A percentile compares a stretch with the other conserved stretches of the same genome.
Conservation (phyloP, 2,113 vertebrate genomes). For the Oceanites oceanicus region DNA sequence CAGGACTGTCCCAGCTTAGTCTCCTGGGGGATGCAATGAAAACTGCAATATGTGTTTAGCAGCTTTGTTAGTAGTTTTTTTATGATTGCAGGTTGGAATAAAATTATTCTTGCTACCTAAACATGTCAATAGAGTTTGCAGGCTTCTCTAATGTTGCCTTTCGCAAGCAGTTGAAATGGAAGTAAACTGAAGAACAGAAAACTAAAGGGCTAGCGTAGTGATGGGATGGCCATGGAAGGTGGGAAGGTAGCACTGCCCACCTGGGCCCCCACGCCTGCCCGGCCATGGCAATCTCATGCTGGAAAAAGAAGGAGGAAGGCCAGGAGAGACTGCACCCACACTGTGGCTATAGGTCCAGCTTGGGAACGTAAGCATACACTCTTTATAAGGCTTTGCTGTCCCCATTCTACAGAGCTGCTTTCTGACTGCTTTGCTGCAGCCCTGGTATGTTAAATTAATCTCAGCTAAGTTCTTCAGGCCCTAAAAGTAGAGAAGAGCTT, state of each 20-base stretch:
- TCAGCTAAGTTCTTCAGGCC: neutral
- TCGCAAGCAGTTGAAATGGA: neutral
- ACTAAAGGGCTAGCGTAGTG: rapidly evolving
- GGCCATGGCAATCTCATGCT: neutral
- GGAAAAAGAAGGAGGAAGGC: neutral
- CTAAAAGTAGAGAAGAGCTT: neutral
- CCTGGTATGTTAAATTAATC: neutral
- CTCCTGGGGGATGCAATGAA: neutral
- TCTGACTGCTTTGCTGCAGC: neutral
- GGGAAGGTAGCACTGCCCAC: neutral
- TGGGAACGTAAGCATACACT: rapidly evolving
- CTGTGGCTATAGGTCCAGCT: neutral
- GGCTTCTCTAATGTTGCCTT: neutral
- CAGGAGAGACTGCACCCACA: neutral
- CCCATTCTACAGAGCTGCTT: neutral
- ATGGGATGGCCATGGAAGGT: rapidly evolving
- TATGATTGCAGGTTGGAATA: neutral
- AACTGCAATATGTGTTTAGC: neutral
- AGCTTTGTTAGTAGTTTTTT: neutral
- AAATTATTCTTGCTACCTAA: neutral
- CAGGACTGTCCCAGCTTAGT: neutral
- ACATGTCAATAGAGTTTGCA: neutral
- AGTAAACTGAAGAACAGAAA: neutral
- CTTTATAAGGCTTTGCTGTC: neutral
- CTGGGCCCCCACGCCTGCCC: neutral